Conservation (phyloP, 2,888 invertebrate species). For the Lamellibrachia satsuma region DNA sequence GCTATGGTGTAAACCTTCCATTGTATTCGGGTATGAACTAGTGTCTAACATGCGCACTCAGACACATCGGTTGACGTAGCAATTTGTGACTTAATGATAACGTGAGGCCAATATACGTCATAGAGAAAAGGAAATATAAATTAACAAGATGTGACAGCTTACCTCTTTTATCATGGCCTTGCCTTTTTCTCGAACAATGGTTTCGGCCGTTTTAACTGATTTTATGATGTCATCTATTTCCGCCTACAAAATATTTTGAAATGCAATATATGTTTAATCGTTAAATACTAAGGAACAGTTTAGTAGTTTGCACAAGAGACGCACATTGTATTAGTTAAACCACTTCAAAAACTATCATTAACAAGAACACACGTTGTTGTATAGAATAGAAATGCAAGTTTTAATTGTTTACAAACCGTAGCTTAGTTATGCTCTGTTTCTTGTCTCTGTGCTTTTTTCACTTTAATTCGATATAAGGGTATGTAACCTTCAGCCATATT, state of each 20-base stretch:
- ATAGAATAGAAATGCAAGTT: not conserved
- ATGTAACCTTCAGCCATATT: not conserved
- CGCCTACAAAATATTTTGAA: not conserved
- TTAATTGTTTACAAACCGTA: not conserved
- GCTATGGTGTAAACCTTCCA: too few species aligned
- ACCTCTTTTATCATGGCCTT: not conserved
- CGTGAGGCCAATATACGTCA: too few species aligned
- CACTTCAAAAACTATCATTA: not conserved
- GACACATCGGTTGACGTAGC: not conserved
- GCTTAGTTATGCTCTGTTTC: not conserved
- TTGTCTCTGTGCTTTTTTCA: not conserved
- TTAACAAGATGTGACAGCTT: not conserved
- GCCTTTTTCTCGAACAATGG: not conserved
- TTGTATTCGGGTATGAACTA: too few species aligned
- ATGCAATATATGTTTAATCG: not conserved
- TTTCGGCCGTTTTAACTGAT: not conserved
- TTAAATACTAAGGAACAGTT: not conserved
- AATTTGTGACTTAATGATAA: not conserved
- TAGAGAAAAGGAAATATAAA: not conserved
- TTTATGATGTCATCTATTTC: not conserved
- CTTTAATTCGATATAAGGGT: not conserved
- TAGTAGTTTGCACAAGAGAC: not conserved
- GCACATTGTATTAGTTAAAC: not conserved
- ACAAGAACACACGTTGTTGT: not conserved
- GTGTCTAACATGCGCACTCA: not conserved